Percentiles rank a stretch among this genome's conserved stretches.
phyloP scores from a whole-genome alignment of 1,140 invertebrate genomes.

The Lasioglossum albipes region DNA sequence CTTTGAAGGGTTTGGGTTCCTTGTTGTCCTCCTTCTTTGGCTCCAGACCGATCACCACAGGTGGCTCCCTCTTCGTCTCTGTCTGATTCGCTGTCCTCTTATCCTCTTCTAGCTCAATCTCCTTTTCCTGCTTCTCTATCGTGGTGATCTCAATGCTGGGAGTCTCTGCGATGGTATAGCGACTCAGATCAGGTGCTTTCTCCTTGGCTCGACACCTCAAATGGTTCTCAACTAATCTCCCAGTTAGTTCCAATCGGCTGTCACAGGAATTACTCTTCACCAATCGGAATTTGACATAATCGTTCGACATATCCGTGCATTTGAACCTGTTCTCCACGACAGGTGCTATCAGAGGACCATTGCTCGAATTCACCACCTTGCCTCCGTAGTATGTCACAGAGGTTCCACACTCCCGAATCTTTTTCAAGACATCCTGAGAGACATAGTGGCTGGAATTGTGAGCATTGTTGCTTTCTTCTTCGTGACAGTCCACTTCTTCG shows the following conservation, averaged over 20 bases:
- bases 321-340: constrained; percentile 83
- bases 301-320: constrained; percentile 79
- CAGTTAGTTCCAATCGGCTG: constrained; percentile 88
- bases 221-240: constrained; percentile 77
- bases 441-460: constrained; percentile 82
- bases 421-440: constrained; percentile 89
- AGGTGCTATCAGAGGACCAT: constrained; percentile 83
- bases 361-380: constrained; percentile 86
- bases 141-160: constrained; percentile 74
- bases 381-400: constrained; percentile 93
- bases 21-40: constrained; percentile 78
- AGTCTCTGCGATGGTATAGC: constrained; percentile 73
- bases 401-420: constrained; percentile 91
- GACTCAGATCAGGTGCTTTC: constrained; percentile 58
- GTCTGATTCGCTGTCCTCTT: neutral
- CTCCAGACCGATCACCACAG: constrained; percentile 74
- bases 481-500: constrained; percentile 67
- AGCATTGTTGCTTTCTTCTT: constrained; percentile 66
- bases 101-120: constrained; percentile 37
- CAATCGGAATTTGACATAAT: constrained; percentile 86
- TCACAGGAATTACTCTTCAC: constrained; percentile 92
- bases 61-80: constrained; percentile 72
- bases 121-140: constrained; percentile 63
- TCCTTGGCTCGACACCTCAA: constrained; percentile 46
- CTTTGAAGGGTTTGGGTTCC: constrained; percentile 66